A percentile compares a stretch with the other conserved stretches of the same genome.
Conservation (phyloP, 1,140 invertebrate species). For the Drosophila yakuba region DNA sequence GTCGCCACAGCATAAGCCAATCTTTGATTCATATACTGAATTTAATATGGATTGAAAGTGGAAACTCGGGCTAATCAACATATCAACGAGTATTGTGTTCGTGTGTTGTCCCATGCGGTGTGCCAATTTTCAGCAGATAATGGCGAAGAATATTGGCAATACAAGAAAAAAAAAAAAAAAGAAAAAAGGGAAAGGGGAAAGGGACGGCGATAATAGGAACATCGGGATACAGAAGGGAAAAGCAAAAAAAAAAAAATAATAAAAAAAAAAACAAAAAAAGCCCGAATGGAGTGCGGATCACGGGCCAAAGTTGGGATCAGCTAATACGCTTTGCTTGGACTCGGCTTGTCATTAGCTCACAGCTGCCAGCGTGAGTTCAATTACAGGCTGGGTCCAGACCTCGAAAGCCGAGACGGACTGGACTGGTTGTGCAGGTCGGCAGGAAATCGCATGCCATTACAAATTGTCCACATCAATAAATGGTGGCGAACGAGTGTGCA, state of each 20-base stretch:
- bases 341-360: conserved; percentile 75
- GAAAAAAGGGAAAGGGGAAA: not conserved
- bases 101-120: conserved; percentile 63
- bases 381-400: conserved; percentile 57
- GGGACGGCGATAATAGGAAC: conserved; percentile 5
- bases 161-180: not conserved
- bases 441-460: conserved; percentile 82
- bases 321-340: conserved; percentile 67
- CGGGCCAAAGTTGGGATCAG: conserved; percentile 39
- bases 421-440: conserved; percentile 37
- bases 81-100: conserved; percentile 72
- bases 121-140: conserved; percentile 75
- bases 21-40: not conserved
- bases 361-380: conserved; percentile 79
- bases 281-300: conserved; percentile 2
- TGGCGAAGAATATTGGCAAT: conserved; percentile 39
- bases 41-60: conserved; percentile 7
- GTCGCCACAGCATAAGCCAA: not conserved
- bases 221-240: conserved; percentile 7
- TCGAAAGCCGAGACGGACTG: conserved; percentile 6
- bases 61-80: conserved; percentile 72
- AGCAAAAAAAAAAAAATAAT: not conserved
- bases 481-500: conserved; percentile 55
- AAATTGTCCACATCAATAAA: conserved; percentile 83
- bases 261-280: not conserved